Evolutionary conservation across 2,797 vertebrate species (phyloP).

Genomic region (Rhabdophis nuchalis): DNA sequence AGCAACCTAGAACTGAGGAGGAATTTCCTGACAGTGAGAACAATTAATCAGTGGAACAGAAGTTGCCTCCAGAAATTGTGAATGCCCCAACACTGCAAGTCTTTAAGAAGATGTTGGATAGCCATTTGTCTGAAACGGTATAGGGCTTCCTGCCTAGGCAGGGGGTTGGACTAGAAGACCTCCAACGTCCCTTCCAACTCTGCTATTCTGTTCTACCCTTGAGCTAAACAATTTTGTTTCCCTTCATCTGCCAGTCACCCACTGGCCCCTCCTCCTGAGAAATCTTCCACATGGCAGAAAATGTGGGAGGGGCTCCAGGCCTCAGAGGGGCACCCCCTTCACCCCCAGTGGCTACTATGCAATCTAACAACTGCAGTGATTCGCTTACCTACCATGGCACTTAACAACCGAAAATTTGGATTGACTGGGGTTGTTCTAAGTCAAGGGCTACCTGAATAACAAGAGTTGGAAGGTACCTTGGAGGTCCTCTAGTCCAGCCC

Average conservation of each 20-base stretch:
- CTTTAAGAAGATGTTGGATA: too few relatives aligned
- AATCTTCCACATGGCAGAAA: not conserved
- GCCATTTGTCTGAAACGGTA: too few relatives aligned
- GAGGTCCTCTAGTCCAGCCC: not conserved
- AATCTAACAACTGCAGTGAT: not conserved
- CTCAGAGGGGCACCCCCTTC: not conserved
- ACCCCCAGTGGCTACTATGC: rapidly evolving
- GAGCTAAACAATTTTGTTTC: not conserved
- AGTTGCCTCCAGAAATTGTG: too few relatives aligned
- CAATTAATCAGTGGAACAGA: too few relatives aligned
- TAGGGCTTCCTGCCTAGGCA: too few relatives aligned
- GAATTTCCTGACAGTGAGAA: too few relatives aligned
- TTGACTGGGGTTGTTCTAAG: not conserved
- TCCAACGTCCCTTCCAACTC: too few relatives aligned
- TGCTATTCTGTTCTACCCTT: too few relatives aligned
- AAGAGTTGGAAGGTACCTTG: not conserved
- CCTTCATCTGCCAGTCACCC: not conserved
- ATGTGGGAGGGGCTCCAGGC: not conserved
- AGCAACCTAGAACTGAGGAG: too few relatives aligned
- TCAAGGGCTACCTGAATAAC: not conserved
- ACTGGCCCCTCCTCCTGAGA: rapidly evolving
- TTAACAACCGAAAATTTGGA: not conserved
- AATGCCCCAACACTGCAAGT: too few relatives aligned
- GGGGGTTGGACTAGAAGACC: too few relatives aligned
- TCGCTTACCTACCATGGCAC: too few relatives aligned